phyloP scores from a whole-genome alignment of 2,888 invertebrate genomes.

The Ornithoptera alexandrae region DNA sequence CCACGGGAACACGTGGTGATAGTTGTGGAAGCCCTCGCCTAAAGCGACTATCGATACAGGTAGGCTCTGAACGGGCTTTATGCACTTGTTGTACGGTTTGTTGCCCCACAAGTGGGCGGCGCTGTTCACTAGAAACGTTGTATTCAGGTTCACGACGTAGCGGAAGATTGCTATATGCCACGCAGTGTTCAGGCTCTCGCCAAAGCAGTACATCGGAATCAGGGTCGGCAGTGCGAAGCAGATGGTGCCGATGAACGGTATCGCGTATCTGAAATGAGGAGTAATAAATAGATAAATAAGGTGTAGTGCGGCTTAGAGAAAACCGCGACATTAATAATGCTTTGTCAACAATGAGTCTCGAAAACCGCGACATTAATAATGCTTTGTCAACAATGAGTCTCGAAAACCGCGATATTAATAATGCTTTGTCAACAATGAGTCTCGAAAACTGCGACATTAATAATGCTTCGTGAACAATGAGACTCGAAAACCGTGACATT shows the following conservation, averaged over 20 bases:
- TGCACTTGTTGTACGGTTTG: slow-evolving; percentile 64
- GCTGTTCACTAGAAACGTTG: slow-evolving; percentile 74
- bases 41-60: slow-evolving; percentile 41
- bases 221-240: slow-evolving; percentile 65
- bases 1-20: slow-evolving; percentile 55
- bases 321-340: too few relatives aligned
- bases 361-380: too few relatives aligned
- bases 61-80: slow-evolving; percentile 42
- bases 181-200: slow-evolving; percentile 64
- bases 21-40: slow-evolving; percentile 59
- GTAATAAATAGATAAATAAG: background rate
- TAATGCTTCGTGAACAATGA: too few relatives aligned
- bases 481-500: too few relatives aligned
- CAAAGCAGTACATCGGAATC: slow-evolving; percentile 80
- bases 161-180: slow-evolving; percentile 67
- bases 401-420: too few relatives aligned
- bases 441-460: too few relatives aligned
- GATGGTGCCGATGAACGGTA: slow-evolving; percentile 78
- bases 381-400: too few relatives aligned
- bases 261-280: slow-evolving; percentile 73
- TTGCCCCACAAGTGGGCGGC: slow-evolving; percentile 78
- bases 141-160: slow-evolving; percentile 79
- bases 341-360: too few relatives aligned
- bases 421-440: too few relatives aligned
- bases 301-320: too few relatives aligned